Conservation (phyloP, 2,888 invertebrate genomes). For the Agrenia bidenticulata region DNA sequence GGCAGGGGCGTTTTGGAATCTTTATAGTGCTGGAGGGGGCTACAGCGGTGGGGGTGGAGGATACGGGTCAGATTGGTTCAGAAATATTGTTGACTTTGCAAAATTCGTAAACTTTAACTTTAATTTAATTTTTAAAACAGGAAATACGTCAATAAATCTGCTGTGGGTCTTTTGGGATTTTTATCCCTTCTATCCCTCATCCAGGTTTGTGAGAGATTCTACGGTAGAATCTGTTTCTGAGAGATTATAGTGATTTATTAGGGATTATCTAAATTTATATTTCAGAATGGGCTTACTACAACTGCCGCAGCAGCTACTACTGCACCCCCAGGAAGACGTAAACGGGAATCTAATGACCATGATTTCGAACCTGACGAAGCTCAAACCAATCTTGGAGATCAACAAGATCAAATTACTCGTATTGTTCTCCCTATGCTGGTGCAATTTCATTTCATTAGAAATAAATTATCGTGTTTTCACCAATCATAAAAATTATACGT, state of each 20-base stretch:
- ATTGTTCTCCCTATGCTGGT: slow-evolving; percentile 3
- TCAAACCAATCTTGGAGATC: background rate
- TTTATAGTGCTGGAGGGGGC: slow-evolving; percentile 1
- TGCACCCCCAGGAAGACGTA: background rate
- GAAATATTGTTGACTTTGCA: background rate
- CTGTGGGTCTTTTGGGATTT: slow-evolving; percentile 17
- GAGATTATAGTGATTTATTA: background rate
- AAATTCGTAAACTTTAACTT: background rate
- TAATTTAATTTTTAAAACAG: background rate
- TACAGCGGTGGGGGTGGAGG: slow-evolving; percentile 14
- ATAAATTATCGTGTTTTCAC: background rate
- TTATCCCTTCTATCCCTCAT: slow-evolving; percentile 14
- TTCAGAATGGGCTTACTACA: background rate
- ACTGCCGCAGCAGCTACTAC: background rate
- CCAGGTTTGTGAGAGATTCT: background rate
- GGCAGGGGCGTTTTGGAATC: background rate
- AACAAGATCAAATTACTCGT: background rate
- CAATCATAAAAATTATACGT: background rate
- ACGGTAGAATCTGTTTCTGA: background rate
- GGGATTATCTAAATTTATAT: background rate
- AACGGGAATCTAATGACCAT: background rate
- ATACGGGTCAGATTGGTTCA: slow-evolving; percentile 14
- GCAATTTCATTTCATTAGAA: too few species aligned
- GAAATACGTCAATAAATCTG: slow-evolving; percentile 17
- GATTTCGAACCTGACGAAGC: background rate